Percentiles rank a stretch among this genome's conserved stretches.
Evolutionary conservation across 2,113 vertebrate genomes (phyloP).

Genomic region (Colinus virginianus): DNA sequence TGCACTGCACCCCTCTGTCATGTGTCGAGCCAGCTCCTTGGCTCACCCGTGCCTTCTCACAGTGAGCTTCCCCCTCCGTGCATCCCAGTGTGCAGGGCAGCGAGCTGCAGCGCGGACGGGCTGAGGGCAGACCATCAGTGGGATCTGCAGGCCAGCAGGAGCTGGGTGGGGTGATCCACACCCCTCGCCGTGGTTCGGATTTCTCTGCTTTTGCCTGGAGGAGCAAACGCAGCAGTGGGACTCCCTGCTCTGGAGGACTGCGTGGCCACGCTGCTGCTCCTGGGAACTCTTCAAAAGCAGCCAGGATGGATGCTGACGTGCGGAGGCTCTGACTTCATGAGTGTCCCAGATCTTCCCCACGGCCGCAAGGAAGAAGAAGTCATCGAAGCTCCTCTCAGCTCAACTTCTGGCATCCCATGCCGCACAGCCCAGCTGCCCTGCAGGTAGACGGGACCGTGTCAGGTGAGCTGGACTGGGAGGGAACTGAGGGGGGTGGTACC

Average conservation of each 20-base stretch:
- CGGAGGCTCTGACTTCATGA: not conserved
- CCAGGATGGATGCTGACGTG: not conserved
- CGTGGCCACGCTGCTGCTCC: not conserved
- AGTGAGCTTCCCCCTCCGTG: accelerated
- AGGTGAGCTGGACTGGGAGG: not conserved
- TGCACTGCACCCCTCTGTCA: not conserved
- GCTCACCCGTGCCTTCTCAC: not conserved
- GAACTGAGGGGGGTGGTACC: not conserved
- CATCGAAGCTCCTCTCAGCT: not conserved
- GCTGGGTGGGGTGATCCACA: not conserved
- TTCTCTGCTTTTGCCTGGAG: not conserved
- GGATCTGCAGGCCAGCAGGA: not conserved
- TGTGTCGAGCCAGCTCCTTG: not conserved
- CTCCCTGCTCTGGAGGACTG: not conserved
- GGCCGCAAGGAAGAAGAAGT: not conserved
- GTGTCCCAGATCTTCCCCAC: not conserved
- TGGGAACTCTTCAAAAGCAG: not conserved
- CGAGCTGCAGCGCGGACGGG: not conserved
- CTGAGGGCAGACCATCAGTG: not conserved
- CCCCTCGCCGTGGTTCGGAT: not conserved
- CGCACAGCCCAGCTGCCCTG: accelerated
- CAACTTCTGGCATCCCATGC: not conserved
- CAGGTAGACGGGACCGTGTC: not conserved
- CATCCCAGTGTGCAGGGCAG: accelerated
- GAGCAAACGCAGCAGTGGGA: not conserved